Evolutionary conservation across 2,797 vertebrate genomes (phyloP), one percentile per base, ranked within the genome.

Genomic region (Argyrosomus regius): DNA sequence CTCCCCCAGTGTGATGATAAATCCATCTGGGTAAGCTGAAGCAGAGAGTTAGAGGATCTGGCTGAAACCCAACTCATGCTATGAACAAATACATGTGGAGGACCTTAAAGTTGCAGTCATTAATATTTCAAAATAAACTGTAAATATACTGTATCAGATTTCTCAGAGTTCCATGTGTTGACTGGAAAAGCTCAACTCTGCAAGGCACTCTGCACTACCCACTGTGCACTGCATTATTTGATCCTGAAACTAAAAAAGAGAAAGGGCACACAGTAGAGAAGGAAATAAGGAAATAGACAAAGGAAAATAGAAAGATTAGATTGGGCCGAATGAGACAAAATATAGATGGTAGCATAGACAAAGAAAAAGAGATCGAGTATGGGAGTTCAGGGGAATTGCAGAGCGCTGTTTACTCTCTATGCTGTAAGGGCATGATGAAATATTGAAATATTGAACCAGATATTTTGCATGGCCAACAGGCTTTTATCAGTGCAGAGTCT

Each of bases 361-460:
- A 67, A 84, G 69, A 88, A 67, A 70, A 57, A 12, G 46, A 73
- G 70, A 87, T 39, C 18, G 39, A 65, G 58, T 39, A 6, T 28
- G 35, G 57, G 70, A 74, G 49, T 85, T 84, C 62, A 68, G 72
- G 77, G 79, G 75, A 88, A 86, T 75, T 81, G 73, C 77, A 82
- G 65, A 77, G 69, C 3, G 45, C 75, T 88, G 85, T 91, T 92
- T 89, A 88, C 80, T 79, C 64, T 81, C 77, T 79, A 39, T 77
- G 81, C 85, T 46, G 62, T 88, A 59, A 88, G 88, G 87, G 72
- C 74, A 77, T 87, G 82, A 91, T 92, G 81, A 92, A 92, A 93
- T 92, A 92, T 89, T 91, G 84, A 92, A 92, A 87, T 85, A 89
- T 85, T 90, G 88, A 92, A 88, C 81, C 87, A 91, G 83, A 91